Percentiles rank a stretch among this genome's conserved stretches.
Conservation (phyloP, 1,140 invertebrate genomes). For the Cydia fagiglandana region DNA sequence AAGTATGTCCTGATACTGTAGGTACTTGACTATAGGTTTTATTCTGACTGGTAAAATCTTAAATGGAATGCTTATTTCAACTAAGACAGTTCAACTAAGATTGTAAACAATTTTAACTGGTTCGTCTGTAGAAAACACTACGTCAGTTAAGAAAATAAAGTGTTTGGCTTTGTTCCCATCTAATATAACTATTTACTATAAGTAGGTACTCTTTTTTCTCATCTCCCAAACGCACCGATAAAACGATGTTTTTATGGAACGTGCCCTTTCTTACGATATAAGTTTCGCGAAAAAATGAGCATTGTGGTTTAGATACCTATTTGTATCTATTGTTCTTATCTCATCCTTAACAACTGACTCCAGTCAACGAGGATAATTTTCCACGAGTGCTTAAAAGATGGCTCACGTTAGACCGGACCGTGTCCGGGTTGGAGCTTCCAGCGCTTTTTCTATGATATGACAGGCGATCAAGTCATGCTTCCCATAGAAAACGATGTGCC, state of each 20-base stretch:
- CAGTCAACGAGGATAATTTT: not conserved
- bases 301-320: not conserved
- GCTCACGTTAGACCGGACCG: no score
- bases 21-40: no score
- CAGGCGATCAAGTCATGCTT: no score
- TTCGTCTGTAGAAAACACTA: not conserved
- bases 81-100: no score
- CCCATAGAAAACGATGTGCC: no score
- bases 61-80: no score
- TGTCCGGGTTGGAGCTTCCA: no score
- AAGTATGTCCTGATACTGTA: no score
- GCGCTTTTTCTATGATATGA: no score
- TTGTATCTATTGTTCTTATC: slow-evolving; percentile 4
- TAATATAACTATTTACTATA: no score
- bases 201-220: no score
- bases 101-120: not conserved
- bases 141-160: not conserved
- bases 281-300: slow-evolving; percentile 11
- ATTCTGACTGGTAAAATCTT: no score
- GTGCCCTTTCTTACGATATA: slow-evolving; percentile 1
- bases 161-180: not conserved
- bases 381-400: not conserved
- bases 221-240: not conserved
- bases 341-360: not conserved
- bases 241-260: not conserved